These are phyloP conservation scores for Seladonia tumulorum DNA, from an alignment of 2,888 invertebrate species.

Conservation along the genomic window DNA sequence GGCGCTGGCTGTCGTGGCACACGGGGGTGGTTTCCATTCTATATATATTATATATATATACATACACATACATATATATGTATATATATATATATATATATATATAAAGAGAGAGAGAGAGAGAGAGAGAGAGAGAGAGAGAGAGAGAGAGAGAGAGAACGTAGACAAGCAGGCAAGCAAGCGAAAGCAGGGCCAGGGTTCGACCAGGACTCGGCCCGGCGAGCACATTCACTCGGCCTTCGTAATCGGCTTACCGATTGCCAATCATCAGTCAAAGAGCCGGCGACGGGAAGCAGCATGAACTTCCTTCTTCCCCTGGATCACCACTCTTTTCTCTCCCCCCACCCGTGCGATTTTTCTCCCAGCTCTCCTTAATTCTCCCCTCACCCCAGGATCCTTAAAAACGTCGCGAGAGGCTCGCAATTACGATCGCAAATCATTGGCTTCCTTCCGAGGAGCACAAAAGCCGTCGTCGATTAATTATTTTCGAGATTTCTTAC, in stretches of 20 bases:
- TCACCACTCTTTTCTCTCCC: constrained; percentile 47
- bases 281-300: constrained; percentile 60
- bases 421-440: constrained; percentile 1
- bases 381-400: background rate
- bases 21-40: constrained; percentile 57
- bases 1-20: constrained; percentile 33
- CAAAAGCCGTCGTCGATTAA: background rate
- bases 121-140: constrained; percentile 15
- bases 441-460: background rate
- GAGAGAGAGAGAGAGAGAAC: constrained; percentile 29
- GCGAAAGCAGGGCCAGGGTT: constrained; percentile 60
- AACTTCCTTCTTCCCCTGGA: constrained; percentile 66
- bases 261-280: constrained; percentile 81
- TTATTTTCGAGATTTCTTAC: background rate
- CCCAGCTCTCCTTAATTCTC: constrained; percentile 23
- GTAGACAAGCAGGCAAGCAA: constrained; percentile 61
- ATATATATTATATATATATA: background rate
- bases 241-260: constrained; percentile 83
- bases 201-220: constrained; percentile 75
- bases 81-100: too few species aligned
- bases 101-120: background rate
- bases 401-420: background rate
- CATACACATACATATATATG: background rate
- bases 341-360: constrained; percentile 16
- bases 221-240: constrained; percentile 78